These are phyloP conservation scores for Salmo trutta DNA, from an alignment of 2,797 vertebrate species.

Conservation along the genomic window DNA sequence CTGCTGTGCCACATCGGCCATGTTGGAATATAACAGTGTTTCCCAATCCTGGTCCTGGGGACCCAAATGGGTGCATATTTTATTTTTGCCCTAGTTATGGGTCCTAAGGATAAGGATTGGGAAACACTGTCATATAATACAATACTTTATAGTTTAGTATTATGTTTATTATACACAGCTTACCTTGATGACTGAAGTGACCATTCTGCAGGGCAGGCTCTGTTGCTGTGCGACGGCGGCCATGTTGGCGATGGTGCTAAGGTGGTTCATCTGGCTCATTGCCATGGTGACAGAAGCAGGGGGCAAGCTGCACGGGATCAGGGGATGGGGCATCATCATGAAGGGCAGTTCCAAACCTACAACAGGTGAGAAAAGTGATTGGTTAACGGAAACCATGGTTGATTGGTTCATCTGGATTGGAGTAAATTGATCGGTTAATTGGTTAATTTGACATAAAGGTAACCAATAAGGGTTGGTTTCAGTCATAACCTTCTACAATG, in stretches of 20 bases:
- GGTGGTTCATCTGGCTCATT: slow-evolving; percentile 99
- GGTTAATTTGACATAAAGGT: not conserved
- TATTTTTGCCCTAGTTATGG: not conserved
- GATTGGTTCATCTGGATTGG: slow-evolving; percentile 6
- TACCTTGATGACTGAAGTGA: slow-evolving; percentile 99
- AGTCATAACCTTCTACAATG: too few species aligned
- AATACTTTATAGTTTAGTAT: not conserved
- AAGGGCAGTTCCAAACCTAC: slow-evolving; percentile 97
- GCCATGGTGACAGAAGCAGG: slow-evolving; percentile 99
- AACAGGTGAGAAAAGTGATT: slow-evolving; percentile 52
- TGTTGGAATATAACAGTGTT: slow-evolving; percentile 74
- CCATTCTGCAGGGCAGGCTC: slow-evolving; percentile 93
- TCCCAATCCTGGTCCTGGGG: slow-evolving; percentile 4
- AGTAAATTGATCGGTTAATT: slow-evolving; percentile 9
- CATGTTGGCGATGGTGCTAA: slow-evolving; percentile 99
- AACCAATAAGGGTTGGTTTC: not conserved
- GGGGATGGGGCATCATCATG: slow-evolving; percentile 99
- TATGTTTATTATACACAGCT: slow-evolving; percentile 25
- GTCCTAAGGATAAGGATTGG: not conserved
- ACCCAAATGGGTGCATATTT: not conserved
- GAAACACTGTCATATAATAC: not conserved
- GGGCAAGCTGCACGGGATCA: slow-evolving; percentile 99
- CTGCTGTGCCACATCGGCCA: slow-evolving; percentile 97
- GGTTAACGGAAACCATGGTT: slow-evolving; percentile 58
- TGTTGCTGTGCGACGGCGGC: slow-evolving; percentile 97